Evolutionary conservation across 2,113 vertebrate genomes (phyloP).

Genomic region (Morone saxatilis): DNA sequence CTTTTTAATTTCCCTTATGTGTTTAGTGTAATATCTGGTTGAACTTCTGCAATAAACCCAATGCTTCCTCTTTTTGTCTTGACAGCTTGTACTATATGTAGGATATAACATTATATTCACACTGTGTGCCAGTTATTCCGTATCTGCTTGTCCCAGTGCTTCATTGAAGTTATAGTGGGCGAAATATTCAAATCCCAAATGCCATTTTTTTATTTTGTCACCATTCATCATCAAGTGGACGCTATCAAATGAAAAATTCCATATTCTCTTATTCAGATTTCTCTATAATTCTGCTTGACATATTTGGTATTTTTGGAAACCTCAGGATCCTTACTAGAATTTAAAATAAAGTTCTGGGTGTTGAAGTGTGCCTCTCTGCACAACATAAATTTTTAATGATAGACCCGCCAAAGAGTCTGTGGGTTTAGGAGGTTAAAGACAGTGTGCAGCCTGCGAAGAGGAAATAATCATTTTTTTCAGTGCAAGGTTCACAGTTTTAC

Average conservation of each 20-base stretch:
- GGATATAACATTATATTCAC: not conserved
- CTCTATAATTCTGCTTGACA: conserved; percentile 12
- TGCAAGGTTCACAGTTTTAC: conserved; percentile 36
- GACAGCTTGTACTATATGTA: not conserved
- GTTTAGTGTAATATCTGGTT: not conserved
- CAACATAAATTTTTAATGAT: conserved; percentile 72
- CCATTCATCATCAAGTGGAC: conserved; percentile 26
- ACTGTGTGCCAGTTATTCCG: not conserved
- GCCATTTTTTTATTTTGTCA: not conserved
- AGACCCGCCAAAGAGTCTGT: conserved; percentile 39
- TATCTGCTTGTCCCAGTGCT: not conserved
- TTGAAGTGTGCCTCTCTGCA: conserved; percentile 41
- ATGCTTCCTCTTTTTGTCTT: not conserved
- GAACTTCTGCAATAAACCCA: not conserved
- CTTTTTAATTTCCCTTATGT: not conserved
- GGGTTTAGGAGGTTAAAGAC: conserved; percentile 73
- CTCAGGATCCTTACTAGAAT: conserved; percentile 22
- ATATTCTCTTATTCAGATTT: not conserved
- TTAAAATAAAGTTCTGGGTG: conserved; percentile 42
- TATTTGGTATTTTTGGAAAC: conserved; percentile 40
- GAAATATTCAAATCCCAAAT: conserved; percentile 34
- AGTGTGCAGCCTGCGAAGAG: conserved; percentile 43
- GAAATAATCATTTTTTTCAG: conserved; percentile 35
- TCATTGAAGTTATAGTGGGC: not conserved
- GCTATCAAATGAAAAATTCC: not conserved